A percentile compares a stretch with the other conserved stretches of the same genome.
phyloP scores from a whole-genome alignment of 1,140 invertebrate species.

The Aphelenchoides avenae region DNA sequence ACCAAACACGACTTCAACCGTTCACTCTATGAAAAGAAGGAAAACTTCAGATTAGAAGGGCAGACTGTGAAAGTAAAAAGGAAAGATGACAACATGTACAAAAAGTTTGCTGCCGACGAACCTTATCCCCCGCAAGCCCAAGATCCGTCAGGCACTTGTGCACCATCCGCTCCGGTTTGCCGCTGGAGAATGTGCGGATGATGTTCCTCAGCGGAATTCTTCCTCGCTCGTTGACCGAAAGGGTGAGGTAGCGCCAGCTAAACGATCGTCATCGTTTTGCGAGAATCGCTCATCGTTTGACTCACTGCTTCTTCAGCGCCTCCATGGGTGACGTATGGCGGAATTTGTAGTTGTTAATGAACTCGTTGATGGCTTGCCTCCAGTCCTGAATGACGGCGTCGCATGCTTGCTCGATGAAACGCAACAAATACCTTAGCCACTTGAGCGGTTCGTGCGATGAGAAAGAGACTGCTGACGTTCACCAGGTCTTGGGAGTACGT shows the following conservation, averaged over 20 bases:
- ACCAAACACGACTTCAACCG: neutral
- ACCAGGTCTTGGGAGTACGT: conserved; percentile 92
- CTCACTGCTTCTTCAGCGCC: conserved; percentile 96
- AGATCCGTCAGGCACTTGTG: conserved; percentile 92
- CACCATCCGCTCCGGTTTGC: conserved; percentile 89
- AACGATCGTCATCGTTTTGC: too few species aligned
- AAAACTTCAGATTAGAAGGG: neutral
- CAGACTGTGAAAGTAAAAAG: neutral
- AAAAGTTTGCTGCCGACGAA: conserved; percentile 62
- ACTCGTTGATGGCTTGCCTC: conserved; percentile 78
- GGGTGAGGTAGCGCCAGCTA: conserved; percentile 94
- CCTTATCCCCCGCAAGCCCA: conserved; percentile 87
- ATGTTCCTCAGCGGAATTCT: conserved; percentile 96
- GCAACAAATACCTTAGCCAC: conserved; percentile 71
- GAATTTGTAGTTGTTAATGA: conserved; percentile 90
- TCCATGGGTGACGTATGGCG: conserved; percentile 85
- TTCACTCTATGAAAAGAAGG: conserved; percentile 2
- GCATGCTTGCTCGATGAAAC: too few species aligned
- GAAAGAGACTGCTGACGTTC: conserved; percentile 94
- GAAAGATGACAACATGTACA: conserved; percentile 11
- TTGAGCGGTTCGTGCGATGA: conserved; percentile 83
- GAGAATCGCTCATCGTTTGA: conserved; percentile 51
- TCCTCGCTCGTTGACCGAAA: conserved; percentile 82
- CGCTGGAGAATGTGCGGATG: conserved; percentile 92
- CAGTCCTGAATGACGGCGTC: conserved; percentile 75